Base-by-base conservation (phyloP, 2,888 invertebrate genomes). In the Erebia aethiops region DNA sequence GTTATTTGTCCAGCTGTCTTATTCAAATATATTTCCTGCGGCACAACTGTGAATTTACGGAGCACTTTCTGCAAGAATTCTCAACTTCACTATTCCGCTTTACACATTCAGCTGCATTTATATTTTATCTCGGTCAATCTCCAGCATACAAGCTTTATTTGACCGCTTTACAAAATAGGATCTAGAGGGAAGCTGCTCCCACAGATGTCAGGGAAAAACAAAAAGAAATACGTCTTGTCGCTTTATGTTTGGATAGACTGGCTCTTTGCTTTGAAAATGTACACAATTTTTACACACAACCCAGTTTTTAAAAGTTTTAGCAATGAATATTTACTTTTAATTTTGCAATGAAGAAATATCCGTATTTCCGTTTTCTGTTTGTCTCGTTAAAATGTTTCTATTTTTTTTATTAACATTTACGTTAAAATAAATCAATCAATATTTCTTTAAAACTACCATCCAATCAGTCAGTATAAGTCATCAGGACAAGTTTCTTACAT, bases 161-260 rank as follows among this genome's bases (percentile, higher is more conserved):
- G 49, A 71, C 67, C 69, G 63, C 69, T 67, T 52, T 67, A 63
- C 49, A 64, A 72, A 69, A 21, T 18, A 72, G 70, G 72, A 70
- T 70, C 63, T 58, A 65, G 57, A 52, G 51, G 56, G 54, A 67
- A 58, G 57, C 69, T 58, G 46, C 66, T 57, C 63, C 67, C 16
- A n/a, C 18, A 68, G 52, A 68, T 60, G 60, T 68, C 68, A 60
- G 41, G 21, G 52, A 10, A 64, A 68, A 71, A 61, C 49, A 71
- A 68, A 64, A 68, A 68, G 64, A 57, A 64, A 46, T 69, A 52
- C 21, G 60, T 54, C 43, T 58, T 46, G 51, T 58, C 35, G 43
- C 41, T 51, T 67, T 70, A 62, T 43, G 18, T 67, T 69, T 67
- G 16, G 14, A 54, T 11, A 54, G 16, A 26, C 16, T 16, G 54